These are phyloP conservation scores for Oreochromis tanganicae DNA, from an alignment of 2,113 vertebrate genomes.

Conservation along the genomic window DNA sequence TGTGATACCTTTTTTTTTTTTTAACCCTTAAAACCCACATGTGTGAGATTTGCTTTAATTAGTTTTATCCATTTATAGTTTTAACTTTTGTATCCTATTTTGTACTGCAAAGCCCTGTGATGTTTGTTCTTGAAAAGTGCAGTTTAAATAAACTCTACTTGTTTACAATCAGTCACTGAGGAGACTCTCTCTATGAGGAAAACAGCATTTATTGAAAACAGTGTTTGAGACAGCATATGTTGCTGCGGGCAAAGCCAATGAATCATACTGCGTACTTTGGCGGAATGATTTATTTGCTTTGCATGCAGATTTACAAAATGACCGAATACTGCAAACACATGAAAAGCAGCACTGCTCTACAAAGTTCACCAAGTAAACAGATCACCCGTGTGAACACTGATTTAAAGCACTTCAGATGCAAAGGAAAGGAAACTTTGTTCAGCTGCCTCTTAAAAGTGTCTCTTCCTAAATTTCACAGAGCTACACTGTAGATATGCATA, in stretches of 20 bases:
- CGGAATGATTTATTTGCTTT: neutral
- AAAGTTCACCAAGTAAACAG: neutral
- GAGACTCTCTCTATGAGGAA: neutral
- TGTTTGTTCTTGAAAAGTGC: neutral
- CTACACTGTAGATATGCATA: rapidly evolving
- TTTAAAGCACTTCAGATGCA: neutral
- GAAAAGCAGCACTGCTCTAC: neutral
- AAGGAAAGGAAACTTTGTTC: neutral
- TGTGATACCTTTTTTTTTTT: neutral
- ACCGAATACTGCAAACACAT: neutral
- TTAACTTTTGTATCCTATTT: neutral
- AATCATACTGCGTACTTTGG: neutral
- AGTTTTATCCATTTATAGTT: rapidly evolving
- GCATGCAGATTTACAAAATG: neutral
- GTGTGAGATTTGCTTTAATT: neutral
- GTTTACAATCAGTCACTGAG: neutral
- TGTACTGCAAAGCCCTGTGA: rapidly evolving
- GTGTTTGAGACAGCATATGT: neutral
- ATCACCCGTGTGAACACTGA: neutral
- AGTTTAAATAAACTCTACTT: neutral
- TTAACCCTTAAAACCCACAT: neutral
- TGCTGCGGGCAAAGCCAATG: neutral
- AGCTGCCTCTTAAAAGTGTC: neutral
- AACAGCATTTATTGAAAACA: constrained; percentile 11
- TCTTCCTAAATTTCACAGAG: neutral